phyloP scores from a whole-genome alignment of 92 coral and sea anemone genomes.

The Epizoanthus rinbou region DNA sequence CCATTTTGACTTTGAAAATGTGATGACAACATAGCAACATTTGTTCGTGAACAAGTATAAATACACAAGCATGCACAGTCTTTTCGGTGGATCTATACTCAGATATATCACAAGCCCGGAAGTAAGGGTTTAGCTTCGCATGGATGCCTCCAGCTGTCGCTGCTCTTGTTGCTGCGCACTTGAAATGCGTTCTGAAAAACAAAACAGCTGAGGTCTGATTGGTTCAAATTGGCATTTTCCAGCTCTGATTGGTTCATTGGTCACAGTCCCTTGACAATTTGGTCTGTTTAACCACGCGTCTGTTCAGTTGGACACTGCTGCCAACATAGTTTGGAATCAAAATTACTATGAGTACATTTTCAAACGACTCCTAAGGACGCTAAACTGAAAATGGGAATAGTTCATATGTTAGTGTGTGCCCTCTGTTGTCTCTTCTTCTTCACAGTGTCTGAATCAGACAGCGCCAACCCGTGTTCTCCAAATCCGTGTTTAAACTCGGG shows the following conservation, averaged over 20 bases:
- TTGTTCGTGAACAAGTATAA: not conserved
- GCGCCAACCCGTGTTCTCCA: constrained; percentile 73
- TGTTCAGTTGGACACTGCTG: constrained; percentile 24
- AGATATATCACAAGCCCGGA: not conserved
- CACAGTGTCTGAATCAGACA: constrained; percentile 5
- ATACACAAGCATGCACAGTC: not conserved
- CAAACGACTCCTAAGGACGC: not conserved
- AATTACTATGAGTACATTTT: constrained; percentile 3
- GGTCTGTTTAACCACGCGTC: constrained; percentile 71
- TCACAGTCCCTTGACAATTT: constrained; percentile 63
- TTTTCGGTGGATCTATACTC: not conserved
- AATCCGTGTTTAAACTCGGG: constrained; percentile 94
- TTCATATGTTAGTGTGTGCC: not conserved
- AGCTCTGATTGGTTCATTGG: constrained; percentile 48
- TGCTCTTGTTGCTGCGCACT: constrained; percentile 34
- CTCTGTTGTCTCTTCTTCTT: constrained; percentile 33
- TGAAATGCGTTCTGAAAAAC: constrained; percentile 26
- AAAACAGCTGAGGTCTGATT: constrained; percentile 49
- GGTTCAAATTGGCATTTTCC: constrained; percentile 20
- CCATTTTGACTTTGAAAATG: not conserved
- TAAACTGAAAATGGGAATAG: constrained; percentile 31
- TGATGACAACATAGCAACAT: not conserved
- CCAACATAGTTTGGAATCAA: constrained; percentile 4
- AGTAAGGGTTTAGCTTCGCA: not conserved
- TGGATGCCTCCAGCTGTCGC: constrained; percentile 43